Conservation (phyloP, 1,140 invertebrate species). For the Brachionus sp. region DNA sequence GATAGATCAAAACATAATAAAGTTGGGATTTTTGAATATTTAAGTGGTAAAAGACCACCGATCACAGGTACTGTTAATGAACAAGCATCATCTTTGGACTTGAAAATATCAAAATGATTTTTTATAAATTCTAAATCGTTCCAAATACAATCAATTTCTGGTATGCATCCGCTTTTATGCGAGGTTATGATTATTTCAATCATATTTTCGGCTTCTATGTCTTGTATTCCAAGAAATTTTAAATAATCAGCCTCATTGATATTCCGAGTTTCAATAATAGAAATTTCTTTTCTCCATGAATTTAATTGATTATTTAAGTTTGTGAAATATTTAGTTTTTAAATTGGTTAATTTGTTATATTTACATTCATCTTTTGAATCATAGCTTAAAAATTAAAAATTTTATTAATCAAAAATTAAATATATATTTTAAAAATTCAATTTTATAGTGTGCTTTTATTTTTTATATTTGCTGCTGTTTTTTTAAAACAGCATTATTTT, state of each 20-base stretch:
- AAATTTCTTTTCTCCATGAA: neutral
- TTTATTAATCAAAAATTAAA: too few species aligned
- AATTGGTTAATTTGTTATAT: neutral
- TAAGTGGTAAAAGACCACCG: neutral
- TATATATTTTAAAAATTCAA: too few species aligned
- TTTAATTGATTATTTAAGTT: neutral
- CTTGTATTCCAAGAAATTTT: neutral
- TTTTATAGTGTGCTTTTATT: too few species aligned
- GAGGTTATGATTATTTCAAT: neutral
- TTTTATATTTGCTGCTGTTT: too few species aligned
- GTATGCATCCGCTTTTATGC: neutral
- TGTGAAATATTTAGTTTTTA: neutral
- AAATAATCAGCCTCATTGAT: neutral
- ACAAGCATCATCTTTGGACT: neutral
- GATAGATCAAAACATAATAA: neutral
- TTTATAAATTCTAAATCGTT: neutral
- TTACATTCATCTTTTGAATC: neutral
- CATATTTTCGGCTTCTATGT: neutral
- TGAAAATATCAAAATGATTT: neutral
- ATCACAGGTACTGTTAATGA: neutral
- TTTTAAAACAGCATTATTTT: too few species aligned
- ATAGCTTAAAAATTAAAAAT: neutral
- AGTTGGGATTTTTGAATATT: neutral
- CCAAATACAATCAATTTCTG: neutral
- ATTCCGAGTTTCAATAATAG: neutral